Percentiles rank a stretch among this genome's conserved stretches.
Conservation (phyloP, 2,888 invertebrate species). For the Lacanobia wlatinum region DNA sequence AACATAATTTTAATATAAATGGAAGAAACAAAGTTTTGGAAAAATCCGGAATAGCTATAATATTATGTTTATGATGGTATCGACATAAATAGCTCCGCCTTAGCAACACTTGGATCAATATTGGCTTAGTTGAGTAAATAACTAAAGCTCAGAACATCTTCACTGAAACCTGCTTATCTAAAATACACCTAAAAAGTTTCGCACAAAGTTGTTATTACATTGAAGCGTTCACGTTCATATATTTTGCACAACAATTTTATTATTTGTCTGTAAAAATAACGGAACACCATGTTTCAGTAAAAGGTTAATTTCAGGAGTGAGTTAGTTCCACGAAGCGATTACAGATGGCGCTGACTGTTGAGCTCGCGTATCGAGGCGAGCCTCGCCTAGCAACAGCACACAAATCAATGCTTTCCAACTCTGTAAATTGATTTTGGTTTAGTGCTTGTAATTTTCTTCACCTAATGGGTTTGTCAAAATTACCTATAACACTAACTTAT, state of each 20-base stretch:
- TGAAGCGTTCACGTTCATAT: slow-evolving; percentile 3
- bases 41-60: slow-evolving; percentile 63
- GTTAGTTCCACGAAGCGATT: slow-evolving; percentile 52
- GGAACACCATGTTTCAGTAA: slow-evolving; percentile 42
- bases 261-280: slow-evolving; percentile 55
- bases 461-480: slow-evolving; percentile 17
- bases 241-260: slow-evolving; percentile 53
- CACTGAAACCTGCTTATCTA: slow-evolving; percentile 8
- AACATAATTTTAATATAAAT: slow-evolving; percentile 22
- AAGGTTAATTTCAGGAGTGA: slow-evolving; percentile 34
- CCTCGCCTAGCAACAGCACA: slow-evolving; percentile 67
- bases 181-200: slow-evolving; percentile 20
- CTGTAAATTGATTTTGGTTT: slow-evolving; percentile 63
- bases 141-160: slow-evolving; percentile 47
- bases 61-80: slow-evolving; percentile 60
- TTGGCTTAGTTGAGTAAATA: slow-evolving; percentile 68
- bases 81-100: slow-evolving; percentile 72
- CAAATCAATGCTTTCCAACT: slow-evolving; percentile 60
- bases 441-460: slow-evolving; percentile 58
- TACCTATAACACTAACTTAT: slow-evolving; percentile 12
- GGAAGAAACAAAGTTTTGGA: slow-evolving; percentile 41
- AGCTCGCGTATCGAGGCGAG: slow-evolving; percentile 17
- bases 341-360: slow-evolving; percentile 76
- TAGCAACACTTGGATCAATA: slow-evolving; percentile 73
- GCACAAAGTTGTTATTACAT: slow-evolving; percentile 27